These are phyloP conservation scores for Aradophagus sp. DNA, from an alignment of 1,140 invertebrate genomes.

Conservation along the genomic window DNA sequence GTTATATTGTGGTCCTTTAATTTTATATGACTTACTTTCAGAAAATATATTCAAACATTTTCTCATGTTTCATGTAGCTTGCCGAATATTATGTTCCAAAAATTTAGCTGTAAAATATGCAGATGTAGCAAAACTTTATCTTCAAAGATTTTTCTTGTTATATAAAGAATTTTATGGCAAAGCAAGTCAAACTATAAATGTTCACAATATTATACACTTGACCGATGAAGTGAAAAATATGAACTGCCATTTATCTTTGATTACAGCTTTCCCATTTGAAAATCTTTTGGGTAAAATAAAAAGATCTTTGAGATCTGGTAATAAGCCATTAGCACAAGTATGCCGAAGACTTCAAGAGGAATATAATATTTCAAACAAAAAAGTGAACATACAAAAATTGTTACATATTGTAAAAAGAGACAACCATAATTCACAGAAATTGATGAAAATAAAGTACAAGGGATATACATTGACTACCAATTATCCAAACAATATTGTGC, in stretches of 20 bases:
- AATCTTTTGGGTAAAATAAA: background rate
- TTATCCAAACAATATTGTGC: background rate
- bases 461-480: background rate
- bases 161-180: background rate
- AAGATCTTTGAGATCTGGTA: background rate
- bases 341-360: background rate
- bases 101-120: background rate
- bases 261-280: conserved; percentile 1
- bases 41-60: background rate
- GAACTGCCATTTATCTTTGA: background rate
- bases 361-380: background rate
- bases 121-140: background rate
- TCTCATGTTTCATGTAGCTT: background rate
- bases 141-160: background rate
- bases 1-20: background rate
- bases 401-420: background rate
- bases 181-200: background rate
- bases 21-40: background rate
- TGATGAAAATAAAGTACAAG: background rate
- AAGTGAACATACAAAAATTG: no score
- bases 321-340: background rate
- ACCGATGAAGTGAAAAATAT: background rate
- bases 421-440: background rate
- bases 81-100: background rate
- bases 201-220: background rate